Base-by-base conservation (phyloP, 2,113 vertebrate genomes). In the Beaufortia kweichowensis region DNA sequence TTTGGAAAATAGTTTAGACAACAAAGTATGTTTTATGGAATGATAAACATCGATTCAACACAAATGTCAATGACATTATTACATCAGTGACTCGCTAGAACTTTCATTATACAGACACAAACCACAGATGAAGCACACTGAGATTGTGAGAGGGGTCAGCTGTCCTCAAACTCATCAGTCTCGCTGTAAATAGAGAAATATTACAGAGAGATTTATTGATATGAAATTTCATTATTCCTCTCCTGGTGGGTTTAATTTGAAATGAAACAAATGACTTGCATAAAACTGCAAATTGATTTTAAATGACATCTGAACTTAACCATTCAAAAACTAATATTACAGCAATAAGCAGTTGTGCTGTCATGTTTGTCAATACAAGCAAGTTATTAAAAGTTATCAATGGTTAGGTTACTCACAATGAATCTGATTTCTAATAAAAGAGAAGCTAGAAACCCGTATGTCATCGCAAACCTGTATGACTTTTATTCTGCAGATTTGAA, bases 231-330 rank as follows among this genome's bases (percentile, higher is more conserved):
- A 43, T 65, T 60, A 17, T 31, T 41, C 12, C 33, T 19, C 26
- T 64, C 67, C 69, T 29, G 35, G 39, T 64, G 50, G 68, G 68
- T 65, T 79, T 72, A 39, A 55, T 72, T 62, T 79, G 63, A 65
- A 41, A 53, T 28, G 39, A 31, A 64, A 76, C 17, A 69, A 72
- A 64, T 73, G 61, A 65, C 77, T 79, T 73, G 19, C n/a, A n/a
- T 63, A 59, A 29, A 6, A 1, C 10, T 46, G 60, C 4, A 64
- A 71, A 79, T 66, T 73, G 69, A 79, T 63, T 79, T 66, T 39
- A 72, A 73, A 64, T 55, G 57, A 62, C 61, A 63, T 39, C 19
- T 56, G 68, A 41, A 55, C n/a, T 43, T 43, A 53, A 55, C 28
- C n/a, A 0, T 69, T 55, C 33, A 23, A 23, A 33, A 53, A 53